Conservation (phyloP, 2,113 vertebrate genomes). For the Merops nubicus region DNA sequence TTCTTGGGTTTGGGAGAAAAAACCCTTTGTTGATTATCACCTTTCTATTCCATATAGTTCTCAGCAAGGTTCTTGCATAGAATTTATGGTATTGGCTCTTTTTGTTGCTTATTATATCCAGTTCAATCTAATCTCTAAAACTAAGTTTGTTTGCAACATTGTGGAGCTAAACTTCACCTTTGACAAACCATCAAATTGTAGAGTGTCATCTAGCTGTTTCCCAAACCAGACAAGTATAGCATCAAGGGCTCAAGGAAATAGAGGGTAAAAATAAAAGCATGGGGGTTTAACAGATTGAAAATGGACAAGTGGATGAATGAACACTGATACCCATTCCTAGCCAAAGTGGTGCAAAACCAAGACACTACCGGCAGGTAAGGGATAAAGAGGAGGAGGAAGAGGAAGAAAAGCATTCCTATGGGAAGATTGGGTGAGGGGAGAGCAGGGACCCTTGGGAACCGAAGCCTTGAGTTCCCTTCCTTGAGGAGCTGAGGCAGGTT, state of each 20-base stretch:
- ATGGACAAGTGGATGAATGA: not conserved
- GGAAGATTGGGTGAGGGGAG: not conserved
- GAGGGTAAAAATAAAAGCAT: not conserved
- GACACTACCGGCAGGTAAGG: not conserved
- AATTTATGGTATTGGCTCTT: not conserved
- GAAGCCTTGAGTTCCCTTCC: not conserved
- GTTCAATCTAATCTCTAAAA: not conserved
- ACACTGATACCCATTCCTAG: not conserved
- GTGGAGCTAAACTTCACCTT: not conserved
- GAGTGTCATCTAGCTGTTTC: not conserved
- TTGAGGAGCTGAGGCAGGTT: not conserved
- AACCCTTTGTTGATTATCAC: not conserved
- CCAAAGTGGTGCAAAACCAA: not conserved
- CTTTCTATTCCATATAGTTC: not conserved
- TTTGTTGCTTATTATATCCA: not conserved
- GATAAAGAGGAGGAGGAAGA: not conserved
- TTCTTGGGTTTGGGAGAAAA: not conserved
- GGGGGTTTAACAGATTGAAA: not conserved
- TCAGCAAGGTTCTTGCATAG: not conserved
- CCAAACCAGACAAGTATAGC: not conserved
- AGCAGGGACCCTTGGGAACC: not conserved
- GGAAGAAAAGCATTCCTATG: not conserved
- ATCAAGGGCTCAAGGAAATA: not conserved
- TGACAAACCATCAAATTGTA: not conserved
- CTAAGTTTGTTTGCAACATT: not conserved